Conservation (phyloP, 2,888 invertebrate genomes). For the Timema cristinae region DNA sequence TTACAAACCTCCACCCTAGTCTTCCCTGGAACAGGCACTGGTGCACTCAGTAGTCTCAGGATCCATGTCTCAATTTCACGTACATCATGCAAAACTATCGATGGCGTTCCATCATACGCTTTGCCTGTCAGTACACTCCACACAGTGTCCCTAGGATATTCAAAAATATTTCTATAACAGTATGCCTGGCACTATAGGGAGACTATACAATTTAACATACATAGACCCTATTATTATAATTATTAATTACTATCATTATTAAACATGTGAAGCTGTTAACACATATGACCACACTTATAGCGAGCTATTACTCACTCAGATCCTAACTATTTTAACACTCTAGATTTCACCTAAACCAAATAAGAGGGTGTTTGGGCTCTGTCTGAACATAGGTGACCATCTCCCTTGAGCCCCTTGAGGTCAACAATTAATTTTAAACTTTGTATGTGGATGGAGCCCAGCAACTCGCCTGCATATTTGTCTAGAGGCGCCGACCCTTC, state of each 20-base stretch:
- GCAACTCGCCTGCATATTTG: conserved; percentile 69
- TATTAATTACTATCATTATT: no score
- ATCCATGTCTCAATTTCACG: conserved; percentile 99
- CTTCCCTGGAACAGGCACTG: conserved; percentile 96
- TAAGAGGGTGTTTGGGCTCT: no score
- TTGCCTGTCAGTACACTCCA: conserved; percentile 93
- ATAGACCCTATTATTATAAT: no score
- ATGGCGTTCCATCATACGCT: conserved; percentile 73
- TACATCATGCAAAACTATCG: conserved; percentile 91
- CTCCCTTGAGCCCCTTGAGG: no score
- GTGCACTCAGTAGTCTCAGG: conserved; percentile 88
- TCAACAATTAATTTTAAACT: background rate
- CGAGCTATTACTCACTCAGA: background rate
- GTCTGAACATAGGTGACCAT: no score
- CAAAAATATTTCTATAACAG: no score
- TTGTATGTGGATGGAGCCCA: background rate
- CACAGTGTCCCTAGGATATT: conserved; percentile 74
- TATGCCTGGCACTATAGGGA: no score
- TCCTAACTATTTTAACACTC: no score
- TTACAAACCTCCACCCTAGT: conserved; percentile 65
- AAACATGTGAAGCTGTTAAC: no score
- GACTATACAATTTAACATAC: no score
- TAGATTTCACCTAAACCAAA: no score
- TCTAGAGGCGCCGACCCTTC: conserved; percentile 84
- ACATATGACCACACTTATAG: background rate